phyloP scores from a whole-genome alignment of 2,888 invertebrate genomes.

The Brachypterus glaber region DNA sequence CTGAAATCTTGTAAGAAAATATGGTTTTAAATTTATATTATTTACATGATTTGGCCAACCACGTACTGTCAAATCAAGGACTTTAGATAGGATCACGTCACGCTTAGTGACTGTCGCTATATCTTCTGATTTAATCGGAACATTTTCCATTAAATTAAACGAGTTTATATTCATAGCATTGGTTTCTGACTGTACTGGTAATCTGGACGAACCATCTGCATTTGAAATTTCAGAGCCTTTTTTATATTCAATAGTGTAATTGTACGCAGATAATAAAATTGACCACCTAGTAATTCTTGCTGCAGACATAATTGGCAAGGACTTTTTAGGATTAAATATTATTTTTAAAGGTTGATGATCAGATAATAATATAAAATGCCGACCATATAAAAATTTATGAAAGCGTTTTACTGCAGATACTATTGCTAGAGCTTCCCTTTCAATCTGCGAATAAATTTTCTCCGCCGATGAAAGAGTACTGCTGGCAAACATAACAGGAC shows the following conservation, averaged over 20 bases:
- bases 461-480: slow-evolving; percentile 27
- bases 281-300: slow-evolving; percentile 15
- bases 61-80: slow-evolving; percentile 7
- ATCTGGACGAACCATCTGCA: slow-evolving; percentile 5
- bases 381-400: slow-evolving; percentile 32
- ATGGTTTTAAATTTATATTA: slow-evolving; percentile 9
- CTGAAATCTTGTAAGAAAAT: slow-evolving; percentile 12
- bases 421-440: slow-evolving; percentile 31
- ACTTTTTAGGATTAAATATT: slow-evolving; percentile 16
- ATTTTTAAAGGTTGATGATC: slow-evolving; percentile 17
- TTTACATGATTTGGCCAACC: slow-evolving; percentile 13
- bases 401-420: slow-evolving; percentile 30
- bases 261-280: background rate
- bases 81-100: slow-evolving; percentile 11
- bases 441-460: slow-evolving; percentile 30
- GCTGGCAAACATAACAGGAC: slow-evolving; percentile 28
- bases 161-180: slow-evolving; percentile 7
- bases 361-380: slow-evolving; percentile 22
- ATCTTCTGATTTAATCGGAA: slow-evolving; percentile 10
- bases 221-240: background rate
- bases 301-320: slow-evolving; percentile 13
- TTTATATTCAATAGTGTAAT: slow-evolving; percentile 1
- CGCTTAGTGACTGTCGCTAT: slow-evolving; percentile 8
- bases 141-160: slow-evolving; percentile 9
- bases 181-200: slow-evolving; percentile 10